phyloP scores from a whole-genome alignment of 1,140 invertebrate genomes.

The Ruditapes philippinarum region DNA sequence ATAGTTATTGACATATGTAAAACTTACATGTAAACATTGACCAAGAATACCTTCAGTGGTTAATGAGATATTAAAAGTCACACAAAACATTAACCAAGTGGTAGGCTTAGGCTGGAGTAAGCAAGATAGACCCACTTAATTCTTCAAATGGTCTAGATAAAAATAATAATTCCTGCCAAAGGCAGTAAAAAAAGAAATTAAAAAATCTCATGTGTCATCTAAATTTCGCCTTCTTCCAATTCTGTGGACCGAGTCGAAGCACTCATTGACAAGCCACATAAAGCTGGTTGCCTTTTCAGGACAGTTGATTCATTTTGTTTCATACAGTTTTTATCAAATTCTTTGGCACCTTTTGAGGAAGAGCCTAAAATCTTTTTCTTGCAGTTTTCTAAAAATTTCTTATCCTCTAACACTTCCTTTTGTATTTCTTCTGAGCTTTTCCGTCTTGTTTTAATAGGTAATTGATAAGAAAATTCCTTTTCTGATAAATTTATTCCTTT shows the following conservation, averaged over 20 bases:
- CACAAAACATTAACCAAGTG: too few species aligned
- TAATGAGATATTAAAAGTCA: too few species aligned
- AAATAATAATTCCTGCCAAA: too few species aligned
- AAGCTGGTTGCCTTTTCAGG: background rate
- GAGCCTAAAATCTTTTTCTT: constrained; percentile 15
- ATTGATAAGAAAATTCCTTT: background rate
- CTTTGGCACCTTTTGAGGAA: background rate
- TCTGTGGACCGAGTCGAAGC: constrained; percentile 24
- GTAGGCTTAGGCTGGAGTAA: too few species aligned
- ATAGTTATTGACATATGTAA: too few species aligned
- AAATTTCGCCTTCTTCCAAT: constrained; percentile 3
- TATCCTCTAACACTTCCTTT: constrained; percentile 22
- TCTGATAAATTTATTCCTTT: background rate
- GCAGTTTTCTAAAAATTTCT: constrained; percentile 37
- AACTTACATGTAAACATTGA: too few species aligned
- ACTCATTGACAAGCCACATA: background rate
- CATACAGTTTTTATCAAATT: background rate
- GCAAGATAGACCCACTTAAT: too few species aligned
- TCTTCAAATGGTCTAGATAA: too few species aligned
- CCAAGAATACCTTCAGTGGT: too few species aligned
- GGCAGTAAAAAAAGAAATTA: too few species aligned
- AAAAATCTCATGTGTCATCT: too few species aligned
- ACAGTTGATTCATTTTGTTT: background rate
- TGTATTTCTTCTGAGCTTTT: constrained; percentile 31
- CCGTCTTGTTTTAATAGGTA: background rate